Evolutionary conservation across 2,797 vertebrate species (phyloP).

Genomic region (Crocodylus rhombifer): DNA sequence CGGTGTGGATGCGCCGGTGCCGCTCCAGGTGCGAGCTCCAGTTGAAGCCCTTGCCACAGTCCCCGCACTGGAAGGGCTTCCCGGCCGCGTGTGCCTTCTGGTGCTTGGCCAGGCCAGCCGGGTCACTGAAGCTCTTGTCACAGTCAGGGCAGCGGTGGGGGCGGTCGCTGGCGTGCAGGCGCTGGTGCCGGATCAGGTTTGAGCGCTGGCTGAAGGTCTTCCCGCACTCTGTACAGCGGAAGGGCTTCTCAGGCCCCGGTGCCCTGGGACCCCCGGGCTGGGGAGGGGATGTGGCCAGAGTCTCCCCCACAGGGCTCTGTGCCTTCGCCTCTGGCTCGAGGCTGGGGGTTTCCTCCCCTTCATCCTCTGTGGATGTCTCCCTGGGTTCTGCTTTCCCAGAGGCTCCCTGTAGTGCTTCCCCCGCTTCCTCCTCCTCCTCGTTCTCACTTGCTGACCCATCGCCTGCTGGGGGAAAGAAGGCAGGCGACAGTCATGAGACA

Average conservation of each 20-base stretch:
- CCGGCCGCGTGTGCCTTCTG: conserved; percentile 67
- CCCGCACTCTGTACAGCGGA: conserved; percentile 8
- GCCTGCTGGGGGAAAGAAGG: background rate
- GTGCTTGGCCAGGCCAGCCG: conserved; percentile 65
- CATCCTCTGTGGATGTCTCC: background rate
- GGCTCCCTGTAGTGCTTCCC: background rate
- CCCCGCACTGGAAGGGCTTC: too few relatives aligned
- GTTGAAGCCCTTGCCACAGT: too few relatives aligned
- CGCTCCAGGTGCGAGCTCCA: too few relatives aligned
- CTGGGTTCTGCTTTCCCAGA: background rate
- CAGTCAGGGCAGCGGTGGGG: conserved; percentile 10
- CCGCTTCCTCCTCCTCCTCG: background rate
- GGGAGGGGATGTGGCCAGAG: background rate
- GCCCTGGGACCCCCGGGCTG: background rate
- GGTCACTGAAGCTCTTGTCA: conserved; percentile 10
- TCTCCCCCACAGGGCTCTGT: background rate
- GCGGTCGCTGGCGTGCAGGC: conserved; percentile 10
- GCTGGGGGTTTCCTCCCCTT: background rate
- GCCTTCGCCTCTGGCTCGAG: background rate
- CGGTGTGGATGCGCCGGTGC: too few relatives aligned
- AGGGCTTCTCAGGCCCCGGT: background rate
- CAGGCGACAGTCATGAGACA: background rate
- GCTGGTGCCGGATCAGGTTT: conserved; percentile 10
- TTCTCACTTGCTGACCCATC: background rate
- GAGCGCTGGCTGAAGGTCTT: conserved; percentile 36